Evolutionary conservation across 1,140 invertebrate genomes (phyloP).

Genomic region (Drosophila trapezifrons): DNA sequence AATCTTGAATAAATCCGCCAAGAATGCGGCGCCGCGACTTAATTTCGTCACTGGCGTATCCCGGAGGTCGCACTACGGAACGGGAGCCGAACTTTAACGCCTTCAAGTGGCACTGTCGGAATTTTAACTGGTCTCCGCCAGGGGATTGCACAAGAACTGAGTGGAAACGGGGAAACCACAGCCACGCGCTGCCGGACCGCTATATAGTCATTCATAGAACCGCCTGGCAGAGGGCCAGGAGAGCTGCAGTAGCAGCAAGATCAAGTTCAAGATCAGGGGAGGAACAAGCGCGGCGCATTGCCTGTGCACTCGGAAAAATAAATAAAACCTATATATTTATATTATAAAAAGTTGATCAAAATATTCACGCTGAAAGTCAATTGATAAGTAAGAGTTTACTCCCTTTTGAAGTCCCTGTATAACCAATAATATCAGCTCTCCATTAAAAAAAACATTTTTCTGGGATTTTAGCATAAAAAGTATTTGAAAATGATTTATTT

Average conservation of each 20-base stretch:
- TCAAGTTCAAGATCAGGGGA: conserved; percentile 52
- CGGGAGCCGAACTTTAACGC: conserved; percentile 8
- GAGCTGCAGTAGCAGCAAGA: conserved; percentile 4
- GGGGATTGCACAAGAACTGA: conserved; percentile 48
- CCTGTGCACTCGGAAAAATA: conserved; percentile 1
- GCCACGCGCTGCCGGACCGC: conserved; percentile 16
- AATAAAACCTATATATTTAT: background rate
- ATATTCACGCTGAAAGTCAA: too few relatives aligned
- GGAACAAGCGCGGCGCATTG: background rate
- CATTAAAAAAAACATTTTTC: too few relatives aligned
- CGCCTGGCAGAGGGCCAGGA: conserved; percentile 49
- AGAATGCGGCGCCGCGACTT: conserved; percentile 12
- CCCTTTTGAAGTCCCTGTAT: too few relatives aligned
- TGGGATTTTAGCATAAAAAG: too few relatives aligned
- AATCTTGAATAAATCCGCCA: conserved; percentile 21
- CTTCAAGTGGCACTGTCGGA: conserved; percentile 1
- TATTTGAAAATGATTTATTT: background rate
- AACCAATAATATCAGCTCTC: too few relatives aligned
- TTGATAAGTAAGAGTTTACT: too few relatives aligned
- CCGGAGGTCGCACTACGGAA: conserved; percentile 10
- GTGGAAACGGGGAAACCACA: background rate
- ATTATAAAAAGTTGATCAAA: too few relatives aligned
- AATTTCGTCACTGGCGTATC: conserved; percentile 5
- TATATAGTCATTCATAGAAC: conserved; percentile 51
- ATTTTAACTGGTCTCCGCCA: conserved; percentile 16